Evolutionary conservation across 2,797 vertebrate species (phyloP).

Genomic region (Pteropus rufus): DNA sequence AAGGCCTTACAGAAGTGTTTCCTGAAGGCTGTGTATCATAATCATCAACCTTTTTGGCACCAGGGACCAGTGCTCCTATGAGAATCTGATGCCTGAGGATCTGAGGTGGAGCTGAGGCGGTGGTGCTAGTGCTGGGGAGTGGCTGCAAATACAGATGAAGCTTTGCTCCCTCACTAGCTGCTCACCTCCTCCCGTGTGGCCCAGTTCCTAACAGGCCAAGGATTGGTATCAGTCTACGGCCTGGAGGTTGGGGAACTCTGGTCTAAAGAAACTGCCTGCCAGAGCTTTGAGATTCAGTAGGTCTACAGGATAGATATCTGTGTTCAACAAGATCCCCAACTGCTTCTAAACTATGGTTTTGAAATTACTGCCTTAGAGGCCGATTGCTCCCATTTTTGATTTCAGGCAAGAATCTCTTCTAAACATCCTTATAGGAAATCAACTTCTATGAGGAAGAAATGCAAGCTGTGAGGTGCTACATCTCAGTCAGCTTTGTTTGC

Average conservation of each 20-base stretch:
- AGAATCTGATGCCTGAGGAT: too few species aligned
- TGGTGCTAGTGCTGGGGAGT: too few species aligned
- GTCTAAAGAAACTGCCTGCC: background rate
- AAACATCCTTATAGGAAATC: background rate
- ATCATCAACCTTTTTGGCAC: too few species aligned
- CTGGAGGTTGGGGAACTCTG: too few species aligned
- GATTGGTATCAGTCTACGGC: too few species aligned
- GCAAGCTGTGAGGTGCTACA: background rate
- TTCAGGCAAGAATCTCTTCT: background rate
- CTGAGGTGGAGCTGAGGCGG: too few species aligned
- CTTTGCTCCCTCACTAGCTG: too few species aligned
- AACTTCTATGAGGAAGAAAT: slow-evolving; percentile 6
- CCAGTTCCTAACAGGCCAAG: too few species aligned
- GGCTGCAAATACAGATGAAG: too few species aligned
- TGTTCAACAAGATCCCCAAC: background rate
- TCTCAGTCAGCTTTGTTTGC: background rate
- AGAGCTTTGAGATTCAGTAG: background rate
- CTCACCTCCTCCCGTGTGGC: too few species aligned
- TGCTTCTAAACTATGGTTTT: background rate
- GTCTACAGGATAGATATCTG: background rate
- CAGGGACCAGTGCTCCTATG: too few species aligned
- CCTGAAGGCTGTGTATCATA: background rate
- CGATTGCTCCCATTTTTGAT: background rate
- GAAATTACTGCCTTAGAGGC: background rate
- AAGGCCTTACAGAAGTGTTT: background rate